Evolutionary conservation across 2,797 vertebrate genomes (phyloP), one percentile per base, ranked within the genome.

Genomic region (Dipus sagitta): DNA sequence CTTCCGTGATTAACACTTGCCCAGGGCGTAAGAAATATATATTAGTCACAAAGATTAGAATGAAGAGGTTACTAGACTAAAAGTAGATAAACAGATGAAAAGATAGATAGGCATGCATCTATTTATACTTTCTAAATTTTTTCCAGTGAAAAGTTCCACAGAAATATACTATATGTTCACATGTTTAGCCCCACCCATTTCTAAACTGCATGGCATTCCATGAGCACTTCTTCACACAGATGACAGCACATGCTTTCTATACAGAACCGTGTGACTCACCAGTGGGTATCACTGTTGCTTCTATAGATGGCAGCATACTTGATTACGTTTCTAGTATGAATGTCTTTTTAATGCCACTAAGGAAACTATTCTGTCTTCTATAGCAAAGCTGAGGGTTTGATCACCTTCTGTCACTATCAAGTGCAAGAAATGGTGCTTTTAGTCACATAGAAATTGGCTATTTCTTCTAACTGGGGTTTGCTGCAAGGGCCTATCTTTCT

Each of bases 1-100:
- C 54, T 80, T 86, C 42, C 68, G 79, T 28, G 34, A 65, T 78
- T 81, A 32, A 47, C 12, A 77, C 67, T 68, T 74, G n/a, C 3
- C 80, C 60, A 71, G 20, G 34, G 24, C 38, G 28, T 7, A 21
- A 76, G 18, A 62, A 93, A 88, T 82, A 84, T 18, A 71, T 42
- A 91, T 11, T 91, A 24, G 75, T 65, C 23, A 54, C 20, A 92
- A 88, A 90, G 32, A 42, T 72, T 67, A 85, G n/a, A 89, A n/a
- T 32, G 76, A 11, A 47, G 64, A 80, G 14, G 54, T 91, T 80
- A 91, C 62, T 47, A 75, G 12, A 52, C 28, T 77, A 74, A 89
- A 79, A n/a, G 52, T 72, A 72, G 21, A 32, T 58, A 65, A 7
- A 65, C 52, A 10, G 3, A 62, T 79, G 18, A 86, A 93, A 71